Evolutionary conservation across 2,797 vertebrate species (phyloP).

Genomic region (Phyllotis vaccarum): DNA sequence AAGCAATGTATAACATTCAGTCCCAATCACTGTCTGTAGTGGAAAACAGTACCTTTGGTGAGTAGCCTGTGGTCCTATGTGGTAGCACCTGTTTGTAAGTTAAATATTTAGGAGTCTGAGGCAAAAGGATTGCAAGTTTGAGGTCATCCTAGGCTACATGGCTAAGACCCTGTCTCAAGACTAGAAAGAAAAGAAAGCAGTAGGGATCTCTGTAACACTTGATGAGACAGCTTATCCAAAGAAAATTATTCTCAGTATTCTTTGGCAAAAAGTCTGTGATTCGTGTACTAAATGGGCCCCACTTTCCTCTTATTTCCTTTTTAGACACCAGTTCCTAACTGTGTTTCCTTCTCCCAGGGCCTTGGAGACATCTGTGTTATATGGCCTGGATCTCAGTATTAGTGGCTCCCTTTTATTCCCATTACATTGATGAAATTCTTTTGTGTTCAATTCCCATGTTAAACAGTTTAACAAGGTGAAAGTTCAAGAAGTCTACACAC

Average conservation of each 20-base stretch:
- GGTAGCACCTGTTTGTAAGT: background rate
- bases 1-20: conserved; percentile 97
- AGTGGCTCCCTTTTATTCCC: conserved; percentile 36
- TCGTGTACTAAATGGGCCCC: background rate
- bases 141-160: background rate
- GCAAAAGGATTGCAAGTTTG: background rate
- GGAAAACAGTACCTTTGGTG: conserved; percentile 90
- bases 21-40: conserved; percentile 88
- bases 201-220: background rate
- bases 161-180: background rate
- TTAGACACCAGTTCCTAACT: background rate
- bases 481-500: conserved; percentile 39
- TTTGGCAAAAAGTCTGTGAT: conserved; percentile 60
- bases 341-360: background rate
- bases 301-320: background rate
- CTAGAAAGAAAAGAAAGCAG: background rate
- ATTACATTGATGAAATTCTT: conserved; percentile 67
- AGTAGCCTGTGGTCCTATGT: conserved; percentile 49
- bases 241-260: conserved; percentile 34
- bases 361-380: background rate
- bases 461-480: conserved; percentile 51
- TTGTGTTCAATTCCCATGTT: conserved; percentile 46
- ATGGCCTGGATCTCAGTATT: background rate
- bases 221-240: background rate
- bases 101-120: background rate